Percentiles rank a stretch among this genome's conserved stretches.
Evolutionary conservation across 2,888 invertebrate genomes (phyloP).

Genomic region (Augiades crinisus): DNA sequence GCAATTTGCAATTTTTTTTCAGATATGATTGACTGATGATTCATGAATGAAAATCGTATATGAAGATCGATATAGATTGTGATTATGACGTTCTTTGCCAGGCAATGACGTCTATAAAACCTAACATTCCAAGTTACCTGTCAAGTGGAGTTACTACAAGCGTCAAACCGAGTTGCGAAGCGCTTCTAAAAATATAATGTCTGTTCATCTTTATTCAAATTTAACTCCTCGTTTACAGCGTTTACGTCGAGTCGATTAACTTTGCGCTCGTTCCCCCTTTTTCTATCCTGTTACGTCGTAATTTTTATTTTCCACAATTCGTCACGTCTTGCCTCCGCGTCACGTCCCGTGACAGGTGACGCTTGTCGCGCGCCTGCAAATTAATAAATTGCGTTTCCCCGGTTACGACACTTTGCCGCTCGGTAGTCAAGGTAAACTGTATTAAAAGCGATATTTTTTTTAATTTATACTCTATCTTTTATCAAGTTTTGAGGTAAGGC

Average conservation of each 20-base stretch:
- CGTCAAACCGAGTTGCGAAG: not conserved
- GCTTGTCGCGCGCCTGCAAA: slow-evolving; percentile 52
- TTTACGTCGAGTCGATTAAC: slow-evolving; percentile 55
- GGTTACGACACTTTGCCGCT: slow-evolving; percentile 43
- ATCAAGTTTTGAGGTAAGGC: no score
- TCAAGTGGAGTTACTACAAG: not conserved
- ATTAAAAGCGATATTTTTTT: not conserved
- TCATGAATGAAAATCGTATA: no score
- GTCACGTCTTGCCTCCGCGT: slow-evolving; percentile 54
- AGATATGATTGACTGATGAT: no score
- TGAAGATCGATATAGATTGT: no score
- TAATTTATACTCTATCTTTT: not conserved
- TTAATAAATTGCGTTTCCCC: slow-evolving; percentile 60
- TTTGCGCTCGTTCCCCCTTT: slow-evolving; percentile 51
- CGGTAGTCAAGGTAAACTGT: not conserved
- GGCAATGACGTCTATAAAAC: not conserved
- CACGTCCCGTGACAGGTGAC: slow-evolving; percentile 60
- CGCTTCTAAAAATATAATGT: slow-evolving; percentile 12
- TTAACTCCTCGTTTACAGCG: slow-evolving; percentile 20
- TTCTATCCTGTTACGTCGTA: slow-evolving; percentile 53
- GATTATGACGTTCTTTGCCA: not conserved
- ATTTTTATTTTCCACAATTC: slow-evolving; percentile 71
- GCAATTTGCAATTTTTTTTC: no score
- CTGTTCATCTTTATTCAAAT: slow-evolving; percentile 25
- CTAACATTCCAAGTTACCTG: not conserved